Evolutionary conservation across 2,113 vertebrate genomes (phyloP), one percentile per base, ranked within the genome.

Genomic region (Silurus meridionalis): DNA sequence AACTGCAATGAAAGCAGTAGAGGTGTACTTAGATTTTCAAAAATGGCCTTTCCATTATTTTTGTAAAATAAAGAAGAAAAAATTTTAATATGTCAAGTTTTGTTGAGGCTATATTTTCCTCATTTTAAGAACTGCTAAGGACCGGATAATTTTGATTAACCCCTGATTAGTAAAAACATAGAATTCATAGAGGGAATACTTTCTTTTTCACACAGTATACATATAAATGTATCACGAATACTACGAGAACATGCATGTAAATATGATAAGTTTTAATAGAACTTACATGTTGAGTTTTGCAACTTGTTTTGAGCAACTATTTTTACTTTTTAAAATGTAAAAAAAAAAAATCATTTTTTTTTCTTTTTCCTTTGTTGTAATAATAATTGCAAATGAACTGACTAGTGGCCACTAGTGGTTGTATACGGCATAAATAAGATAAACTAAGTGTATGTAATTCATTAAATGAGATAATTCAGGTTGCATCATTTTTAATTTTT

Each of bases 361-460:
- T 67, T 28, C 14, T 37, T 69, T 72, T 72, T 37, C 21, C 3
- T 23, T n/a, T 5, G 19, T 17, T 71, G 52, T 57, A 53, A 2
- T 2, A 37, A 15, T 17, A 83, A 69, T 28, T 67, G 53, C 25
- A 67, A 28, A 23, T 82, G 50, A 57, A 4, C 82, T 8, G 37
- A 57, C 25, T 50, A 72, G 53, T 72, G 53, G 15, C 50, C 64
- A 57, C 64, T 83, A 83, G 64, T 17, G 64, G 81, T 69, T 46
- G 17, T 72, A 58, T 9, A 28, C 48, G 9, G n/a, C 66, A 19
- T 79, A 14, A 21, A 46, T 46, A 46, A 25, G 8, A 61, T 17
- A 13, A 19, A 80, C 4, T 8, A 46, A 46, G 53, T 1, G 0
- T 72, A 48, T n/a, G 7, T 5, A 1, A 61, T 21, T 7, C 15